A percentile compares a stretch with the other conserved stretches of the same genome.
Evolutionary conservation across 2,888 invertebrate species (phyloP).

Genomic region (Anaspis maculata): DNA sequence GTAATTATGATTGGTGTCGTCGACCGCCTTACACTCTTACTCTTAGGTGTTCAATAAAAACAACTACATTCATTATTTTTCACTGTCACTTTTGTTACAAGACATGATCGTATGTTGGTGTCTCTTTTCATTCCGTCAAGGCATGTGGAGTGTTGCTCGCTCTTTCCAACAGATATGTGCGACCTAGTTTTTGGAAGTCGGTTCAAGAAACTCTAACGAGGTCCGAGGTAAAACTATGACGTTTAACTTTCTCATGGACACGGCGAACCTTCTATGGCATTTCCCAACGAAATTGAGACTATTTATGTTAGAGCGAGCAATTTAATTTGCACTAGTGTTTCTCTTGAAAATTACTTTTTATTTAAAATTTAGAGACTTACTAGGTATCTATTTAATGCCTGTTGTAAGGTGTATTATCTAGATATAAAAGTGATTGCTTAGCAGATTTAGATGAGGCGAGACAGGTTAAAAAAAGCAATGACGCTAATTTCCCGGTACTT

Average conservation of each 20-base stretch:
- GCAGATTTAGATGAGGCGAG: too few species aligned
- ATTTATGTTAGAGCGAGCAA: too few species aligned
- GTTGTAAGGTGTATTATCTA: too few species aligned
- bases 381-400: too few species aligned
- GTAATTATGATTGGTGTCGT: constrained; percentile 27
- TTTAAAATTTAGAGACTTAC: too few species aligned
- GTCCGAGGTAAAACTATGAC: constrained; percentile 33
- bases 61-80: constrained; percentile 29
- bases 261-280: constrained; percentile 20
- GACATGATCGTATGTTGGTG: constrained; percentile 16
- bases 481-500: too few species aligned
- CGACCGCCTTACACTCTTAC: constrained; percentile 24
- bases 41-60: constrained; percentile 11
- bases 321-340: too few species aligned
- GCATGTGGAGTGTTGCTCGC: constrained; percentile 11
- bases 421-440: too few species aligned
- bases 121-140: constrained; percentile 14
- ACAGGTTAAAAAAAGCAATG: too few species aligned
- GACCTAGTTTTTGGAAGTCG: constrained; percentile 26
- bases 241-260: constrained; percentile 35
- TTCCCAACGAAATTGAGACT: constrained; percentile 28
- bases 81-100: constrained; percentile 32
- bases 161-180: constrained; percentile 11
- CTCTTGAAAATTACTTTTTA: too few species aligned
- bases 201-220: constrained; percentile 34